Evolutionary conservation across 2,888 invertebrate species (phyloP).

Genomic region (Brachyptera risi): DNA sequence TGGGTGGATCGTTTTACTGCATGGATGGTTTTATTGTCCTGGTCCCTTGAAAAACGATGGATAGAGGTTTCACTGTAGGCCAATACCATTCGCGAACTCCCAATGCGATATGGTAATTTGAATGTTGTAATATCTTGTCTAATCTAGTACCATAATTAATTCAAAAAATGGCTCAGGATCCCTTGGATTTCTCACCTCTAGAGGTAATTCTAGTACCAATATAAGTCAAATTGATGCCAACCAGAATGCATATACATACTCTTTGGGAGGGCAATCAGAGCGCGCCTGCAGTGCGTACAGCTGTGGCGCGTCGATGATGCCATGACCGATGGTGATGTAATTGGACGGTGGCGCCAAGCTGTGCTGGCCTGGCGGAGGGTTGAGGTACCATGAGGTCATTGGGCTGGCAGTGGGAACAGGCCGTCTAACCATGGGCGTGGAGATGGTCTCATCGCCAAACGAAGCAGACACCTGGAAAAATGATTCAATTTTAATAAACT

Average conservation of each 20-base stretch:
- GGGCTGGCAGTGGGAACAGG: slow-evolving; percentile 50
- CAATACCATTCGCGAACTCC: too few species aligned
- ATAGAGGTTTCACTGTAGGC: too few species aligned
- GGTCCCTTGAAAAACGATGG: too few species aligned
- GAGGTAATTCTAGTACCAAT: background rate
- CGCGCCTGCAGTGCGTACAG: slow-evolving; percentile 40
- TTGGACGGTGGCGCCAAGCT: slow-evolving; percentile 38
- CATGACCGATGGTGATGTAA: slow-evolving; percentile 49
- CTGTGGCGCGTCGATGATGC: slow-evolving; percentile 41
- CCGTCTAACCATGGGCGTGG: slow-evolving; percentile 42
- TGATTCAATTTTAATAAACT: too few species aligned
- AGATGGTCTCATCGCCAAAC: slow-evolving; percentile 42
- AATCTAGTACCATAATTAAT: too few species aligned
- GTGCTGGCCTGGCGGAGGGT: slow-evolving; percentile 34
- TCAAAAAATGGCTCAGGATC: too few species aligned
- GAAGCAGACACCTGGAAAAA: slow-evolving; percentile 37
- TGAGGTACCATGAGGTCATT: slow-evolving; percentile 49
- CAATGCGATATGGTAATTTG: too few species aligned
- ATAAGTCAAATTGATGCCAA: too few species aligned
- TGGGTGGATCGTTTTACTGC: too few species aligned
- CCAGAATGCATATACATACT: too few species aligned
- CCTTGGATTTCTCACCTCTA: background rate
- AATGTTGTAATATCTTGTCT: too few species aligned
- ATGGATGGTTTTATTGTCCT: too few species aligned
- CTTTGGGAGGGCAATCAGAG: slow-evolving; percentile 44